Evolutionary conservation across 2,113 vertebrate species (phyloP).

Genomic region (Melanotaenia duboulayi): DNA sequence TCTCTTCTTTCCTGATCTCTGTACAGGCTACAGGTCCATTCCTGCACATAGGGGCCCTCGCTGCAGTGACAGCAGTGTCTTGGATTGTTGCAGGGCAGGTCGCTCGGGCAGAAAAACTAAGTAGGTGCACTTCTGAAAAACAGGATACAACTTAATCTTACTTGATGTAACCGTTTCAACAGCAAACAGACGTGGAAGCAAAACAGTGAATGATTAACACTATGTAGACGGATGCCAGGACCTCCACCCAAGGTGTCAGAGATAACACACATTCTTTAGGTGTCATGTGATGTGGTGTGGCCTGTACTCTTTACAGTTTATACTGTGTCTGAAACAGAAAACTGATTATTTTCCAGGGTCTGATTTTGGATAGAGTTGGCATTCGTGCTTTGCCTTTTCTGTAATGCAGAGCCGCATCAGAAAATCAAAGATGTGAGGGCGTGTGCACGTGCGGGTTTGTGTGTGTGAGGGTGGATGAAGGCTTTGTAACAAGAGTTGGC

Average conservation of each 20-base stretch:
- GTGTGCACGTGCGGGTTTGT: not conserved
- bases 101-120: slow-evolving; percentile 87
- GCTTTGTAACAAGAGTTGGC: slow-evolving; percentile 68
- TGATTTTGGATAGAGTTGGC: slow-evolving; percentile 6
- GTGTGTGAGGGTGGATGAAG: slow-evolving; percentile 12
- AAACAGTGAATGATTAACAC: slow-evolving; percentile 68
- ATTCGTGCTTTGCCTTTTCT: slow-evolving; percentile 7
- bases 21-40: slow-evolving; percentile 94
- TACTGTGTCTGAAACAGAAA: slow-evolving; percentile 2
- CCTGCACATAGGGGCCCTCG: slow-evolving; percentile 93
- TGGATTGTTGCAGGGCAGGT: slow-evolving; percentile 96
- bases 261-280: slow-evolving; percentile 63
- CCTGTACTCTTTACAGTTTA: slow-evolving; percentile 26
- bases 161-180: not conserved
- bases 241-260: slow-evolving; percentile 51
- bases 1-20: not conserved
- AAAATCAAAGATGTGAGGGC: slow-evolving; percentile 20
- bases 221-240: slow-evolving; percentile 56
- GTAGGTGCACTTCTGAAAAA: slow-evolving; percentile 80
- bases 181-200: slow-evolving; percentile 2
- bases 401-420: slow-evolving; percentile 21
- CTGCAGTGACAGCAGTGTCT: slow-evolving; percentile 86
- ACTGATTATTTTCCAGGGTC: not conserved
- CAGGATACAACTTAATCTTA: slow-evolving; percentile 3
- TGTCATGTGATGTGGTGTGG: slow-evolving; percentile 60